Evolutionary conservation across 2,113 vertebrate genomes (phyloP).

Genomic region (Otus sunia): DNA sequence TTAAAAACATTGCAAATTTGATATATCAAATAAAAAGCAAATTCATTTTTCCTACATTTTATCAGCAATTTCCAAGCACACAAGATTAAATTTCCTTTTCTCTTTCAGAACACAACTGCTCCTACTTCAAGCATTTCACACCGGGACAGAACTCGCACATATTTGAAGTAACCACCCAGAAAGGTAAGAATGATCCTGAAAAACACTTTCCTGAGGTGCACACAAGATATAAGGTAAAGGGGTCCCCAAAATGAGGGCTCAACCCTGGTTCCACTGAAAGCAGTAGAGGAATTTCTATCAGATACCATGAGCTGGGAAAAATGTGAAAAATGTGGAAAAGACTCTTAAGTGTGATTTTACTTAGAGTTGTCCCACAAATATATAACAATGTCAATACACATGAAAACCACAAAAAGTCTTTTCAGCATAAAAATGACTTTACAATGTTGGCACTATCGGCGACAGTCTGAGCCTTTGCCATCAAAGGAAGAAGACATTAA

Average conservation of each 20-base stretch:
- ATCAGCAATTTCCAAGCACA: neutral
- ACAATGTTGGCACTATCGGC: fast-evolving
- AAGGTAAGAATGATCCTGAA: conserved; percentile 76
- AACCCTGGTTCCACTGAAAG: neutral
- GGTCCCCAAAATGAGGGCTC: neutral
- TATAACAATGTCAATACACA: neutral
- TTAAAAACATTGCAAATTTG: neutral
- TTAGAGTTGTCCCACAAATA: neutral
- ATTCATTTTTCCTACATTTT: neutral
- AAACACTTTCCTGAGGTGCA: neutral
- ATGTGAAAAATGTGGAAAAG: neutral
- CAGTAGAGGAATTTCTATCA: neutral
- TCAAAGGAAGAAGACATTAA: neutral
- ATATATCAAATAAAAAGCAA: neutral
- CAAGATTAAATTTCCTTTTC: neutral
- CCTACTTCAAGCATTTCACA: conserved; percentile 94
- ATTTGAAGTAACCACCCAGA: conserved; percentile 92
- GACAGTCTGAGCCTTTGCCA: neutral
- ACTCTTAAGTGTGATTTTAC: neutral
- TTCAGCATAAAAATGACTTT: neutral
- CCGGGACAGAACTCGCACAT: conserved; percentile 86
- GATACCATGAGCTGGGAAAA: neutral
- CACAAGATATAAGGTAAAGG: neutral
- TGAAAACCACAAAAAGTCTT: neutral
- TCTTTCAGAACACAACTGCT: conserved; percentile 87